Percentiles rank a stretch among this genome's conserved stretches.
Conservation (phyloP, 2,888 invertebrate genomes). For the Rhagium mordax region DNA sequence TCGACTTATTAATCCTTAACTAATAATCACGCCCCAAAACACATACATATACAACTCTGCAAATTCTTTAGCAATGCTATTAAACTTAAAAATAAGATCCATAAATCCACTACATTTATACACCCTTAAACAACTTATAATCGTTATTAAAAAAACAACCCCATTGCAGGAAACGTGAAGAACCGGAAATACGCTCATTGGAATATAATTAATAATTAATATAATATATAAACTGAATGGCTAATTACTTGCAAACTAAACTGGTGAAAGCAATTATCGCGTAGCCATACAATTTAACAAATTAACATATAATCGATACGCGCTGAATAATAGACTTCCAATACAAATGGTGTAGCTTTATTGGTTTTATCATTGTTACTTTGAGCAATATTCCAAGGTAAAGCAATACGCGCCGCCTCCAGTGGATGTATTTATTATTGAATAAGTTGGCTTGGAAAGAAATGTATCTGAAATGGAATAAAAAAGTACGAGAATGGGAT, state of each 20-base stretch:
- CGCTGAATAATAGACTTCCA: constrained; percentile 19
- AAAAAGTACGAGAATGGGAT: constrained; percentile 9
- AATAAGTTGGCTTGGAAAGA: constrained; percentile 18
- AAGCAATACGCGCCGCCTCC: constrained; percentile 10
- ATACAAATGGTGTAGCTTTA: constrained; percentile 10
- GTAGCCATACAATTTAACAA: constrained; percentile 22
- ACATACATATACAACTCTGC: no score
- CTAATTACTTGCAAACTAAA: constrained; percentile 18
- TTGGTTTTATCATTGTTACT: constrained; percentile 13
- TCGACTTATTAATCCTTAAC: no score
- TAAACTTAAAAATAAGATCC: no score
- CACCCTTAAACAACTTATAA: no score
- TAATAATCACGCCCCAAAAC: no score
- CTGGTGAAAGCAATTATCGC: constrained; percentile 16
- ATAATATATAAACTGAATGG: constrained; percentile 8
- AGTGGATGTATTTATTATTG: constrained; percentile 27
- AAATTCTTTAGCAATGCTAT: no score
- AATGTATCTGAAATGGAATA: constrained; percentile 26
- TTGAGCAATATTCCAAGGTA: constrained; percentile 24
- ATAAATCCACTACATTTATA: no score
- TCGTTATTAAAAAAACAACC: no score
- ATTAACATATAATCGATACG: constrained; percentile 23
- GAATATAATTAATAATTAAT: constrained; percentile 9
- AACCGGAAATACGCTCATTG: neutral
- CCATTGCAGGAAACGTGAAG: neutral